Evolutionary conservation across 2,797 vertebrate species (phyloP).

Genomic region (Xyrichtys novacula): DNA sequence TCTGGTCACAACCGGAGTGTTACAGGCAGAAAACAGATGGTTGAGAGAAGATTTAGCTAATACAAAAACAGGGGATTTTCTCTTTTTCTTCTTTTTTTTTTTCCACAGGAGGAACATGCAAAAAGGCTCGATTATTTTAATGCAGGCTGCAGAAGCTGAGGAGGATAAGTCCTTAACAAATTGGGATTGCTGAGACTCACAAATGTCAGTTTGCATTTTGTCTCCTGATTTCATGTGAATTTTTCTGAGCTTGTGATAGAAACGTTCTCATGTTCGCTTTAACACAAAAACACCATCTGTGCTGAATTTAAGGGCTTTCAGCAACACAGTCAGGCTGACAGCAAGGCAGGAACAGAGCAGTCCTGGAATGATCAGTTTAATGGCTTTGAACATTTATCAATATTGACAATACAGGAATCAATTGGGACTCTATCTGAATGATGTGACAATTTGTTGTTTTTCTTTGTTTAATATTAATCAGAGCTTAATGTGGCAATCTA

Average conservation of each 20-base stretch:
- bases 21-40: constrained; percentile 65
- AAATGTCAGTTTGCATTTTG: constrained; percentile 34
- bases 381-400: background rate
- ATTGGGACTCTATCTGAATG: background rate
- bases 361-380: background rate
- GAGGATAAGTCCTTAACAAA: constrained; percentile 52
- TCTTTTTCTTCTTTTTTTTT: constrained; percentile 39
- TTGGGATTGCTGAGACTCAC: constrained; percentile 29
- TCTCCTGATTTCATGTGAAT: constrained; percentile 41
- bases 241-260: constrained; percentile 24
- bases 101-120: constrained; percentile 22
- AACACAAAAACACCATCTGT: constrained; percentile 23
- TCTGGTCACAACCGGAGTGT: constrained; percentile 36
- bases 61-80: constrained; percentile 58
- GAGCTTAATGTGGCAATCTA: background rate
- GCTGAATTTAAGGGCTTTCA: background rate
- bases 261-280: constrained; percentile 32
- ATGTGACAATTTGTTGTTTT: background rate
- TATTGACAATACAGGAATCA: background rate
- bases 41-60: constrained; percentile 56
- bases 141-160: constrained; percentile 15
- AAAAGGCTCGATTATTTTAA: constrained; percentile 56
- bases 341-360: constrained; percentile 4
- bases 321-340: background rate
- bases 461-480: background rate